Evolutionary conservation across 1,140 invertebrate species (phyloP).

Genomic region (Idris sp.): DNA sequence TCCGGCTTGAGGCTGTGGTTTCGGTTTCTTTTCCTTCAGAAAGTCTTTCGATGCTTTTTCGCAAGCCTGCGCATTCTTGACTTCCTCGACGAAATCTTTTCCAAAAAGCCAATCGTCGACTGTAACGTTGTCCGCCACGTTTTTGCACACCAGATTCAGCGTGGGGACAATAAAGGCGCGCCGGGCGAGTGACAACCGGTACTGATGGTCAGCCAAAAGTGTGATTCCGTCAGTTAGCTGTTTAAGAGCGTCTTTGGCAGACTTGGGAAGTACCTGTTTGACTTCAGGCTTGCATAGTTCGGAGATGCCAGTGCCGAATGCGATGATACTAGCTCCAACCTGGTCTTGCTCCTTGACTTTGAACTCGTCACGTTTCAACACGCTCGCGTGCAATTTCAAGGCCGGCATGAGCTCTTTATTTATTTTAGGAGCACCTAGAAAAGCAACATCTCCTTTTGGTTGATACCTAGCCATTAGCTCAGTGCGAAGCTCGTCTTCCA

Average conservation of each 20-base stretch:
- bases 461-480: no score
- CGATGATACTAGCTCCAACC: constrained; percentile 20
- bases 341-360: constrained; percentile 3
- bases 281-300: neutral
- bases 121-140: constrained; percentile 8
- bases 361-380: constrained; percentile 17
- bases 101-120: constrained; percentile 27
- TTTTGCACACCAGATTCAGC: constrained; percentile 10
- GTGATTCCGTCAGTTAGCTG: constrained; percentile 16
- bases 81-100: constrained; percentile 8
- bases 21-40: neutral
- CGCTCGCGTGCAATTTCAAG: neutral
- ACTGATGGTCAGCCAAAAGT: constrained; percentile 4
- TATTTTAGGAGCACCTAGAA: constrained; percentile 26
- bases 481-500: no score
- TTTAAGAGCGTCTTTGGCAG: neutral
- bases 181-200: constrained; percentile 9
- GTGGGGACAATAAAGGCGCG: constrained; percentile 11
- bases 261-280: constrained; percentile 4
- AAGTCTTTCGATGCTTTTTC: constrained; percentile 17
- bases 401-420: constrained; percentile 23
- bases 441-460: no score
- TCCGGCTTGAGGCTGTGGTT: no score
- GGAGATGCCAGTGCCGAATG: neutral
- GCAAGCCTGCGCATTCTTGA: constrained; percentile 18